Percentiles rank a stretch among this genome's conserved stretches.
Conservation (phyloP, 1,140 invertebrate species). For the Acarapis woodi region DNA sequence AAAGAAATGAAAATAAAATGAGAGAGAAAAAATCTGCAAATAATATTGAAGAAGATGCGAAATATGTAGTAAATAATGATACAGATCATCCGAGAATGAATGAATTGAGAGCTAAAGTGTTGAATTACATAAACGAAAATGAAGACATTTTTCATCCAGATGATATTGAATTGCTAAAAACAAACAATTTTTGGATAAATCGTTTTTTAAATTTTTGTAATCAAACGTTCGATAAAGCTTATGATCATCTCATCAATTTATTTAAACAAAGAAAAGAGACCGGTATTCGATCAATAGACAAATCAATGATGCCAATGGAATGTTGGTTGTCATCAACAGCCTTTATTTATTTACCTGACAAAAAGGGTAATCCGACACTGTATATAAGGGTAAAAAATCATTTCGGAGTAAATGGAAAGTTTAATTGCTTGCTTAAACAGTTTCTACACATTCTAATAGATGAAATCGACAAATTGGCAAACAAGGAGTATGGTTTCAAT, state of each 20-base stretch:
- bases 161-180: too few relatives aligned
- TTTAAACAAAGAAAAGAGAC: background rate
- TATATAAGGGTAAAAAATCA: conserved; percentile 7
- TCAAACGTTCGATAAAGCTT: background rate
- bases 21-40: too few relatives aligned
- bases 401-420: background rate
- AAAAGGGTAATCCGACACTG: background rate
- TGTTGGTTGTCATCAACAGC: background rate
- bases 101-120: too few relatives aligned
- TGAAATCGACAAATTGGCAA: background rate
- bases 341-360: conserved; percentile 3
- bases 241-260: background rate
- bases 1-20: too few relatives aligned
- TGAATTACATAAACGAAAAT: too few relatives aligned
- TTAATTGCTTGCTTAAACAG: background rate
- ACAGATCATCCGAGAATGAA: too few relatives aligned
- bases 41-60: too few relatives aligned
- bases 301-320: background rate
- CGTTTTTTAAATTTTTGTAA: background rate
- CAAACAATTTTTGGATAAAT: background rate
- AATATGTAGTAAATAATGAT: too few relatives aligned
- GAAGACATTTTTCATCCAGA: too few relatives aligned
- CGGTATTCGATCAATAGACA: background rate
- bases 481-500: background rate
- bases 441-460: background rate